Conservation (phyloP, 1,140 invertebrate species). For the Zaprionus inermis region DNA sequence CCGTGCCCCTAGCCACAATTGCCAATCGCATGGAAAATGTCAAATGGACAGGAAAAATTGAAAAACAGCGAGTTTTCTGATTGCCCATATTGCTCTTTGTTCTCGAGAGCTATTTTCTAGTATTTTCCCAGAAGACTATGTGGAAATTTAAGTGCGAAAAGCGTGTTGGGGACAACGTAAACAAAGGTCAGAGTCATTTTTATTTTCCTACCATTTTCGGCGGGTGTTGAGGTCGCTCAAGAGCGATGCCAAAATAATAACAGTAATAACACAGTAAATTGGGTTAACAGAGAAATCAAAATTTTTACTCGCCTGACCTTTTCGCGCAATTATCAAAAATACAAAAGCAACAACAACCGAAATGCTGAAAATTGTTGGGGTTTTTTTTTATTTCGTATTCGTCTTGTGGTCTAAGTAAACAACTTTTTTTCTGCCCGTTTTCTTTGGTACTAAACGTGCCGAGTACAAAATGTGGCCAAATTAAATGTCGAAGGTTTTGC, state of each 20-base stretch:
- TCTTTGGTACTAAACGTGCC: conserved; percentile 71
- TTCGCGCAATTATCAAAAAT: conserved; percentile 73
- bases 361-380: conserved; percentile 11
- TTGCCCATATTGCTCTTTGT: conserved; percentile 18
- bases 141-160: conserved; percentile 63
- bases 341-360: conserved; percentile 16
- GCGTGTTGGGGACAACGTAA: conserved; percentile 11
- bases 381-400: conserved; percentile 16
- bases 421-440: conserved; percentile 60
- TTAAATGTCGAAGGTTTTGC: conserved; percentile 83
- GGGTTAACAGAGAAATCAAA: conserved; percentile 52
- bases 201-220: conserved; percentile 8
- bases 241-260: conserved; percentile 31
- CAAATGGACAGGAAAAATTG: conserved; percentile 52
- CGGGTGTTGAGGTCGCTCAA: conserved; percentile 67
- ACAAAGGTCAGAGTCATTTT: conserved; percentile 61
- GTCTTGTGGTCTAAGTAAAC: conserved; percentile 51
- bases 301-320: conserved; percentile 67
- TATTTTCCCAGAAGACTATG: conserved; percentile 66
- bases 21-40: conserved; percentile 72
- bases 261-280: conserved; percentile 38
- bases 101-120: conserved; percentile 7
- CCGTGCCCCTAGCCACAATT: conserved; percentile 63
- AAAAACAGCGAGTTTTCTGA: conserved; percentile 29
- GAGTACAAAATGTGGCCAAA: conserved; percentile 69